A percentile compares a stretch with the other conserved stretches of the same genome.
These are phyloP conservation scores for Balearica regulorum DNA, from an alignment of 2,797 vertebrate species.

Conservation along the genomic window DNA sequence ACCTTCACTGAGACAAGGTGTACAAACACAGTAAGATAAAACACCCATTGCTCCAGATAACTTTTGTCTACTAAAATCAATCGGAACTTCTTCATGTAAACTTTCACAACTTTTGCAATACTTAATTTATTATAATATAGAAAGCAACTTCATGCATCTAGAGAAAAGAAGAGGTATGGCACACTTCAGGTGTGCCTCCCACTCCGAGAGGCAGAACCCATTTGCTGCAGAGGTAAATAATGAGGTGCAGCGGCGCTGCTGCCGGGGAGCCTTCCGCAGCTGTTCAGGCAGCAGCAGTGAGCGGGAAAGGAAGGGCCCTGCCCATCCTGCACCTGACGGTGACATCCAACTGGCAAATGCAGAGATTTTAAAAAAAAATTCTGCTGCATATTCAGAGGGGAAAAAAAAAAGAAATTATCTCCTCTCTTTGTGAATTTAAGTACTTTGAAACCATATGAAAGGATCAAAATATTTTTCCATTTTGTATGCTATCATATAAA, in stretches of 20 bases:
- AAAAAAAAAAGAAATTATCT: neutral
- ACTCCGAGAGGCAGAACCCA: neutral
- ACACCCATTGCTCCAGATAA: neutral
- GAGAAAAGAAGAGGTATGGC: neutral
- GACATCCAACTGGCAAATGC: accelerated
- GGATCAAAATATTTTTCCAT: neutral
- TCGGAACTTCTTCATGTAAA: neutral
- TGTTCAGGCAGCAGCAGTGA: neutral
- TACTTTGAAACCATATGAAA: neutral
- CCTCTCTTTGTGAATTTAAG: neutral
- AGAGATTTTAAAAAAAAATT: neutral
- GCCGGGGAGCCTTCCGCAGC: accelerated
- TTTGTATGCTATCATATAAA: neutral
- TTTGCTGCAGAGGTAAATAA: neutral
- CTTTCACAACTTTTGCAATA: neutral
- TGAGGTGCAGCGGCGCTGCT: accelerated
- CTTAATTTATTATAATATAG: neutral
- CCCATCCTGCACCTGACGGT: neutral
- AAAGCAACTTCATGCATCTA: neutral
- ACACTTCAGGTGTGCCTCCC: neutral
- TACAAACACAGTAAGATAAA: neutral
- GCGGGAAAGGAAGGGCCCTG: neutral
- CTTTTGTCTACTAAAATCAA: neutral
- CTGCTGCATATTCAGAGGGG: neutral
- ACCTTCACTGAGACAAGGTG: neutral